Evolutionary conservation across 2,888 invertebrate species (phyloP), one percentile per base, ranked within the genome.

Genomic region (Phrixothrix hirtus): DNA sequence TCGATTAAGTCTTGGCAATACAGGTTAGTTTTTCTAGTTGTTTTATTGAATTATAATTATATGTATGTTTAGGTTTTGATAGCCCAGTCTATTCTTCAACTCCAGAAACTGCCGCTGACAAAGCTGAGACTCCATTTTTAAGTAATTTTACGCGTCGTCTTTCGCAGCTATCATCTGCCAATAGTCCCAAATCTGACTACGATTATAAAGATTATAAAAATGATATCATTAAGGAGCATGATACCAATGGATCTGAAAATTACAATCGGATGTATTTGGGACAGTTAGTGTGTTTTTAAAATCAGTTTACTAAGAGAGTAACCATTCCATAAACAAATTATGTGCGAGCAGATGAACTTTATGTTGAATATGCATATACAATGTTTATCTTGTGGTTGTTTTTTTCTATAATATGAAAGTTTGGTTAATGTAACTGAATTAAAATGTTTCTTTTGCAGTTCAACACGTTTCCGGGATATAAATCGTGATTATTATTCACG

Each of bases 61-160:
- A 11, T 5, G 11, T 9, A 3, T 7, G 3, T 21, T 32, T 36
- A 64, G 70, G 47, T 34, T 71, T 64, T 52, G 70, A 70, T 15
- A 65, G 58, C 34, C 59, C 68, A 2, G 34, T 61, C 3, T 66
- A 60, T 15, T 42, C 56, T 0, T 54, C 63, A 1, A 31, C 64
- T 3, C 41, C 49, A 0, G 50, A 39, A 6, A 61, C 45, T 21
- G 57, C 14, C n/a, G 55, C 59, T 2, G 66, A 68, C 2, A 65
- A 81, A 68, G 79, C 80, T 54, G 84, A 86, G 67, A 84, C 86
- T 61, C 86, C 87, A 42, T 87, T 84, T 72, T 75, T 87, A 65
- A 87, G 86, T 65, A 87, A 84, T 66, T 88, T 87, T 62, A 86
- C 87, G 0, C 78, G 82, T 50, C 79, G 85, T 52, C 70, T 87